Base-by-base conservation (phyloP, 1,140 invertebrate genomes). In the Drepana arcuata region DNA sequence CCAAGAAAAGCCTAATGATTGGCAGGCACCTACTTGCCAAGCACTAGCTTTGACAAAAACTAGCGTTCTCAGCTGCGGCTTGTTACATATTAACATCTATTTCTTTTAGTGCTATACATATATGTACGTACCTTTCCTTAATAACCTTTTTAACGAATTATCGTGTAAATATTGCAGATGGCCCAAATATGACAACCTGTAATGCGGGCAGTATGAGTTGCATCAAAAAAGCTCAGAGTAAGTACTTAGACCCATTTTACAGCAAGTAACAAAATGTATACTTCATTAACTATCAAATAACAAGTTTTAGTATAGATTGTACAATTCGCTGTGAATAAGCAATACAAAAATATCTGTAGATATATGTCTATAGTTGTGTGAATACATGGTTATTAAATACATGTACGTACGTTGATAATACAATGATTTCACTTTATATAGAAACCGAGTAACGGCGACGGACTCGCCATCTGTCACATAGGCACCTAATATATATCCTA, bases 201-300 rank as follows among this genome's bases (percentile, higher is more conserved):
- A 72, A 68, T 45, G 61, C 68, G 2, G 68, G 59, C 12, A 81
- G 57, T 25, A 46, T 71, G 28, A 33, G 41, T 4, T 78, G 73
- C 34, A 51, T 78, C n/a, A 74, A 75, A 36, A 42, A 55, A 27
- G 58, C 72, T 3, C 70, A 70, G 52, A 69, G 74, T 77, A 61
- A 65, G 70, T 58, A 14, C 2, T 21, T 9, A 5, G 18, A 21
- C 4, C 18, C 4, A 21, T 21, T 21, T 21, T 21, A 5, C n/a
- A n/a, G n/a, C n/a, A n/a, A n/a, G n/a, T 21, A 21, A 5, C 18
- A 5, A 9, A 21, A 21, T 21, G 4, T 21, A 21, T 21, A 21
- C 18, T 21, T 5, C 18, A 21, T 21, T 21, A 9, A 21, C 4
- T 5, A 21, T 9, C 4, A 5, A 5, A 21, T 21, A 5, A 4